Evolutionary conservation across 1,140 invertebrate genomes (phyloP).

Genomic region (Hestina assimilis): DNA sequence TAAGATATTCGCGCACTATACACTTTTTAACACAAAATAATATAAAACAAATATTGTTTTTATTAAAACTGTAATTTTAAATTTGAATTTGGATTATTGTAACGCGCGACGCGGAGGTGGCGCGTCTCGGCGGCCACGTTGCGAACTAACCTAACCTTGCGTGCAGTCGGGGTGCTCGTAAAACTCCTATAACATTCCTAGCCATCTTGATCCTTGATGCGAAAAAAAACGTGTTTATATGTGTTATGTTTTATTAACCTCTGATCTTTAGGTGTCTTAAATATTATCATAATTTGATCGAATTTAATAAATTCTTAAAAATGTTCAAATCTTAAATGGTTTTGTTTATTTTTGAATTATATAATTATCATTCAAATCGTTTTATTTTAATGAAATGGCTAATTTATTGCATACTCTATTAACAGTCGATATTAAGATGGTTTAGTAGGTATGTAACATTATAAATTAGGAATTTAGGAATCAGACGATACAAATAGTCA

Average conservation of each 20-base stretch:
- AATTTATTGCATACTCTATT: too few species aligned
- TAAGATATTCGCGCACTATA: neutral
- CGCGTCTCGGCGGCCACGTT: slow-evolving; percentile 62
- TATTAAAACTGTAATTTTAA: slow-evolving; percentile 1
- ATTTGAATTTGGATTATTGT: slow-evolving; percentile 26
- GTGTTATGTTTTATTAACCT: slow-evolving; percentile 1
- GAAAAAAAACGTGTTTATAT: slow-evolving; percentile 13
- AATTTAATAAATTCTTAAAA: neutral
- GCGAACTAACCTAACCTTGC: slow-evolving; percentile 69
- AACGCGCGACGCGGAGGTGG: slow-evolving; percentile 45
- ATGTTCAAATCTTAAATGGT: too few species aligned
- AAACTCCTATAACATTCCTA: slow-evolving; percentile 36
- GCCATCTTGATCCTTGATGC: slow-evolving; percentile 52
- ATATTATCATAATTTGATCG: neutral
- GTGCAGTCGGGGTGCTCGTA: slow-evolving; percentile 51
- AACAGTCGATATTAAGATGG: too few species aligned
- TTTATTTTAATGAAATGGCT: too few species aligned
- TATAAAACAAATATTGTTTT: slow-evolving; percentile 1
- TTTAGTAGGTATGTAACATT: too few species aligned
- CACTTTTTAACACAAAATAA: slow-evolving; percentile 5
- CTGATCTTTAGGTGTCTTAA: slow-evolving; percentile 4
- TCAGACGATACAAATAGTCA: too few species aligned
- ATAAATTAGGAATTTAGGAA: too few species aligned
- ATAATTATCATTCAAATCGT: too few species aligned
- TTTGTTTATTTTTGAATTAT: too few species aligned